Evolutionary conservation across 2,888 invertebrate species (phyloP).

Genomic region (Andrena hattorfiana): DNA sequence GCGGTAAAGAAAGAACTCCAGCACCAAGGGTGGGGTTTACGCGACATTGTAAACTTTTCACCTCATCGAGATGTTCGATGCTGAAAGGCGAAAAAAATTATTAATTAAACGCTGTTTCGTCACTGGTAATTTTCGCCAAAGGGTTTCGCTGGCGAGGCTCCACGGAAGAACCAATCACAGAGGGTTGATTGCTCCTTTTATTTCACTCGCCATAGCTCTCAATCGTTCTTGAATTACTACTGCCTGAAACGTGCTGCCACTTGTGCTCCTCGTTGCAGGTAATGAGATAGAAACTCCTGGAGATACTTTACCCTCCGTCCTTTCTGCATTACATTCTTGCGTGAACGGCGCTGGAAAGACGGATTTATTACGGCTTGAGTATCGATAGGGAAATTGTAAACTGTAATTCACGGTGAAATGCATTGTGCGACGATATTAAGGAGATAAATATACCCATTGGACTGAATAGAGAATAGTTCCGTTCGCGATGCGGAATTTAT

Average conservation of each 20-base stretch:
- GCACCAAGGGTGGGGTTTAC: slow-evolving; percentile 19
- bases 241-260: slow-evolving; percentile 16
- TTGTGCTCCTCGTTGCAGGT: slow-evolving; percentile 47
- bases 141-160: slow-evolving; percentile 7
- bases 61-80: slow-evolving; percentile 38
- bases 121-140: slow-evolving; percentile 39
- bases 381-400: slow-evolving; percentile 42
- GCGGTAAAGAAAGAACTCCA: slow-evolving; percentile 14
- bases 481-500: slow-evolving; percentile 13
- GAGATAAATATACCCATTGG: slow-evolving; percentile 10
- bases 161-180: slow-evolving; percentile 46
- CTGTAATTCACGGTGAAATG: slow-evolving; percentile 33
- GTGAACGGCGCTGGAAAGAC: slow-evolving; percentile 14
- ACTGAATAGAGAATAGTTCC: slow-evolving; percentile 28
- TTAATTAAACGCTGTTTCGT: slow-evolving; percentile 48
- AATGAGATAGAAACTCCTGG: slow-evolving; percentile 60
- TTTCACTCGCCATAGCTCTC: slow-evolving; percentile 22
- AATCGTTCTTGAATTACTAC: background rate
- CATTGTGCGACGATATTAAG: slow-evolving; percentile 23
- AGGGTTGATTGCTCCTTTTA: slow-evolving; percentile 27
- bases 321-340: slow-evolving; percentile 9
- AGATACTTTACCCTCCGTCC: slow-evolving; percentile 38
- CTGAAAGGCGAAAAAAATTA: slow-evolving; percentile 38
- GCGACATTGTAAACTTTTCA: slow-evolving; percentile 40
- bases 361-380: slow-evolving; percentile 40